A percentile compares a stretch with the other conserved stretches of the same genome.
Evolutionary conservation across 2,797 vertebrate species (phyloP).

Genomic region (Rhinoraja longicauda): DNA sequence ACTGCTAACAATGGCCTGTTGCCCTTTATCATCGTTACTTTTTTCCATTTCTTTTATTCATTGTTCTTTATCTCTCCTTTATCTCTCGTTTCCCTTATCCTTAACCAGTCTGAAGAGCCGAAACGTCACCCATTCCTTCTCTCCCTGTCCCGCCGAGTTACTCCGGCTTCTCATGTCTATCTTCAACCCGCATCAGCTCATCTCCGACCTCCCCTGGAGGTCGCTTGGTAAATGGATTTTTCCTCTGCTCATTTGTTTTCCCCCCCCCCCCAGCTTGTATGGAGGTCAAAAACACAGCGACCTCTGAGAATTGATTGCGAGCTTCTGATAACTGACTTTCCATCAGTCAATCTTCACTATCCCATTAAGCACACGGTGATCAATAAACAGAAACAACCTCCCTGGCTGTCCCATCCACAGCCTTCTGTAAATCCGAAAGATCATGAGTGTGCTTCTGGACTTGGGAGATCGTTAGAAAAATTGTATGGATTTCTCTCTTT

Average conservation of each 20-base stretch:
- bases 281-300: constrained; percentile 20
- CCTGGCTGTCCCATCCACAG: constrained; percentile 43
- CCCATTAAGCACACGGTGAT: constrained; percentile 41
- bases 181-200: constrained; percentile 48
- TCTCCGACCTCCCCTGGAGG: constrained; percentile 45
- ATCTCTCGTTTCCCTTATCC: no score
- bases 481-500: constrained; percentile 42
- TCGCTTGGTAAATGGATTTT: constrained; percentile 46
- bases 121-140: no score
- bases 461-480: constrained; percentile 36
- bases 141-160: no score
- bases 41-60: no score
- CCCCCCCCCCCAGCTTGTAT: background rate
- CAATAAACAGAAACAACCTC: constrained; percentile 39
- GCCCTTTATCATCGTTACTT: no score
- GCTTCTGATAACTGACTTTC: constrained; percentile 21
- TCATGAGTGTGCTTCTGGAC: constrained; percentile 40
- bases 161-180: no score
- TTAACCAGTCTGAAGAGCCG: no score
- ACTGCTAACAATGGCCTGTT: no score
- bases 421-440: constrained; percentile 38
- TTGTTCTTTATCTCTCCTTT: no score
- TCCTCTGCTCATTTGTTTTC: constrained; percentile 5
- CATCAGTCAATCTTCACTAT: constrained; percentile 49
- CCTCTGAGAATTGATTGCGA: constrained; percentile 1